Conservation (phyloP, 1,140 invertebrate genomes). For the Zaprionus camerounensis region DNA sequence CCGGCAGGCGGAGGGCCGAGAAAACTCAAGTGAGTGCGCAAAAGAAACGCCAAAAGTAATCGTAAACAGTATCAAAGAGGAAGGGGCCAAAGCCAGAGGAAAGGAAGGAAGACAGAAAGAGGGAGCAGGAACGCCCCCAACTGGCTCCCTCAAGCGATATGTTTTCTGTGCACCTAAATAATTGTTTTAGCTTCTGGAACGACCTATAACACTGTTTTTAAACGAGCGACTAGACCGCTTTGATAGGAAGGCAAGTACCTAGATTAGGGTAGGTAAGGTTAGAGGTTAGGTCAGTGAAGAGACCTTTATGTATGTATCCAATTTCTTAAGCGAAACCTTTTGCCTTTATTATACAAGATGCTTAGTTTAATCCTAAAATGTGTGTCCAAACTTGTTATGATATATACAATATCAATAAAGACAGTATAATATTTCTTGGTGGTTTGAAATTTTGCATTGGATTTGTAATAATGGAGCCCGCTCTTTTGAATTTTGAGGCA, state of each 20-base stretch:
- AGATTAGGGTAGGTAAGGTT: neutral
- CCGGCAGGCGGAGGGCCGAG: conserved; percentile 5
- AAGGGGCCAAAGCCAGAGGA: neutral
- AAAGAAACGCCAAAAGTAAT: conserved; percentile 49
- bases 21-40: conserved; percentile 56
- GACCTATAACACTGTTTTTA: conserved; percentile 4
- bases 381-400: too few species aligned
- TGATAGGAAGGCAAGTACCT: neutral
- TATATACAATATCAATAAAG: too few species aligned
- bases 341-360: too few species aligned
- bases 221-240: neutral
- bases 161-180: conserved; percentile 13
- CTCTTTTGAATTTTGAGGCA: neutral
- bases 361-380: too few species aligned
- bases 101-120: neutral
- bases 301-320: too few species aligned
- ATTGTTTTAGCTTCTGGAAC: conserved; percentile 25
- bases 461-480: neutral
- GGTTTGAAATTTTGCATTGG: neutral
- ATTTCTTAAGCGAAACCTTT: too few species aligned
- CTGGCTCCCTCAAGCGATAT: neutral
- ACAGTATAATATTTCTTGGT: neutral
- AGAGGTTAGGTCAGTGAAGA: too few species aligned
- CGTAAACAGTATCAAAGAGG: conserved; percentile 55
- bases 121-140: neutral